phyloP scores from a whole-genome alignment of 2,113 vertebrate species.

The Chionodraco myersi region DNA sequence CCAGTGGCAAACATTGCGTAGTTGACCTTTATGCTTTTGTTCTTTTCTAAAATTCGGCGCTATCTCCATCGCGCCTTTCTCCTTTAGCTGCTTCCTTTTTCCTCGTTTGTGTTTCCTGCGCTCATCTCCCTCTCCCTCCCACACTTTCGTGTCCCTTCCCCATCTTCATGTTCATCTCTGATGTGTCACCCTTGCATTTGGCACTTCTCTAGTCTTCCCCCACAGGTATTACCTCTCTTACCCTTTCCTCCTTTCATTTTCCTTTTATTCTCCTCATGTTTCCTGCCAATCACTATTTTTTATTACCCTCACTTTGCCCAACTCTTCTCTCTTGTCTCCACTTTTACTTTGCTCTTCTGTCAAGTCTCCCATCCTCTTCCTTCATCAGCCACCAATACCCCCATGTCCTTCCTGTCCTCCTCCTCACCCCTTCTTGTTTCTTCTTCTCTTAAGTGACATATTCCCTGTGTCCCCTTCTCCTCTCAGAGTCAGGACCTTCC shows the following conservation, averaged over 20 bases:
- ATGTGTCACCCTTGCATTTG: slow-evolving; percentile 1
- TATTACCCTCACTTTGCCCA: neutral
- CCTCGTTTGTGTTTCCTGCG: neutral
- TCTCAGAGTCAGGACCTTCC: slow-evolving; percentile 93
- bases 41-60: slow-evolving; percentile 11
- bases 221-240: neutral
- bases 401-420: neutral
- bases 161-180: slow-evolving; percentile 9
- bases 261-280: neutral
- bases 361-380: neutral
- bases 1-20: slow-evolving; percentile 39
- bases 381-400: slow-evolving; percentile 12
- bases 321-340: neutral
- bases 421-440: neutral
- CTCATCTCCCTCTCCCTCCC: neutral
- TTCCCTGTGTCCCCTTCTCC: slow-evolving; percentile 27
- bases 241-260: slow-evolving; percentile 7
- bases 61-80: neutral
- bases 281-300: slow-evolving; percentile 14
- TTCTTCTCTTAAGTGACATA: neutral
- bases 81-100: neutral
- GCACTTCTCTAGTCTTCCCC: slow-evolving; percentile 4
- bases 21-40: slow-evolving; percentile 35
- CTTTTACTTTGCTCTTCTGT: slow-evolving; percentile 29
- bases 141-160: neutral